These are phyloP conservation scores for Pygmarrhopalites habei DNA, from an alignment of 1,140 invertebrate species.

Conservation along the genomic window DNA sequence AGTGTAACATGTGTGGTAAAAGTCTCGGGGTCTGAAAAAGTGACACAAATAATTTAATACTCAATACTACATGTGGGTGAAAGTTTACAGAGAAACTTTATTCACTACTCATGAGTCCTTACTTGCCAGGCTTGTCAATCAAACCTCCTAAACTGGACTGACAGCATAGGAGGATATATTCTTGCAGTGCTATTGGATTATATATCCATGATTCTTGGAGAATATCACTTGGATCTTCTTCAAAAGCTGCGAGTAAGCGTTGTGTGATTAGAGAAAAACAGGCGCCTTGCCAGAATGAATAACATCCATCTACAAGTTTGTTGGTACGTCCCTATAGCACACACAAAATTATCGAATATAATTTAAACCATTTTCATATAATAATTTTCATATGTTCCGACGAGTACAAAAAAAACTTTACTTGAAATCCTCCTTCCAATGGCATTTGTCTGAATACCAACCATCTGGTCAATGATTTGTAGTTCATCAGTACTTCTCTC, in stretches of 20 bases:
- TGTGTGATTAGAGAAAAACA: constrained; percentile 65
- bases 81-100: no score
- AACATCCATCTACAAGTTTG: constrained; percentile 97
- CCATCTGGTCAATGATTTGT: constrained; percentile 73
- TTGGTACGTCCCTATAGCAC: constrained; percentile 79
- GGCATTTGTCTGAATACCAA: constrained; percentile 80
- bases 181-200: constrained; percentile 78
- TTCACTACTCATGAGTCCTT: no score
- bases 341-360: no score
- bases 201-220: constrained; percentile 56
- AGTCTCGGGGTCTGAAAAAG: constrained; percentile 67
- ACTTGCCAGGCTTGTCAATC: constrained; percentile 93
- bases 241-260: constrained; percentile 2
- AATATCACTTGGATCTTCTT: not conserved
- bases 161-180: constrained; percentile 90
- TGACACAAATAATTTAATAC: constrained; percentile 18
- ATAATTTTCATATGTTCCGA: no score
- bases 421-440: constrained; percentile 82
- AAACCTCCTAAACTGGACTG: constrained; percentile 84
- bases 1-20: constrained; percentile 95
- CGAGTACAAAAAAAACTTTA: constrained; percentile 12
- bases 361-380: no score
- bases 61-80: no score
- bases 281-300: constrained; percentile 97
- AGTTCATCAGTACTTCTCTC: constrained; percentile 69